Evolutionary conservation across 2,888 invertebrate species (phyloP).

Genomic region (Anoplius nigerrimus): DNA sequence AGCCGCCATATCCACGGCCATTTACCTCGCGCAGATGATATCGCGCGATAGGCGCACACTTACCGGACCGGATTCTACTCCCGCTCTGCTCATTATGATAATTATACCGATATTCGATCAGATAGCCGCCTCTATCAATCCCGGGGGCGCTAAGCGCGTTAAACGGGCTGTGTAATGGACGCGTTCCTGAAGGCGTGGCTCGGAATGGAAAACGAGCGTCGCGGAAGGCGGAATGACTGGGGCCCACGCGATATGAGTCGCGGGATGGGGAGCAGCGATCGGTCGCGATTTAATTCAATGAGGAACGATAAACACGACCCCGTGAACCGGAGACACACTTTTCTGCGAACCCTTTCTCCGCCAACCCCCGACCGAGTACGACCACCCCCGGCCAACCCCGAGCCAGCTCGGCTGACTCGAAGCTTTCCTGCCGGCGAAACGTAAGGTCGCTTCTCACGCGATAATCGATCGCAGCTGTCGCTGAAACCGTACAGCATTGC

Average conservation of each 20-base stretch:
- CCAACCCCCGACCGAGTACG: background rate
- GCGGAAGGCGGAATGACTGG: background rate
- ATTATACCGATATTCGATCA: no score
- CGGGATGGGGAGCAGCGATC: background rate
- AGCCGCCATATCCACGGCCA: no score
- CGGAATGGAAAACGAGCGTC: background rate
- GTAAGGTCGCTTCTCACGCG: constrained; percentile 51
- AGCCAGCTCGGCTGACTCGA: no score
- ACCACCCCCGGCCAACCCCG: background rate
- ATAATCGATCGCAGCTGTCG: constrained; percentile 54
- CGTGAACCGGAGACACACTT: constrained; percentile 50
- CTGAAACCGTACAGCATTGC: constrained; percentile 9
- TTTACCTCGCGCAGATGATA: no score
- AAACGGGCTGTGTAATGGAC: no score
- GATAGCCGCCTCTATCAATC: no score
- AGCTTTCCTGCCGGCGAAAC: background rate
- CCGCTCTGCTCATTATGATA: no score
- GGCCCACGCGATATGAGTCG: background rate
- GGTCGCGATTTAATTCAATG: constrained; percentile 36
- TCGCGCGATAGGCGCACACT: no score
- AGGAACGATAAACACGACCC: constrained; percentile 45
- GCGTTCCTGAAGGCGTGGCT: background rate
- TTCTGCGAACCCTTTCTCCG: constrained; percentile 38
- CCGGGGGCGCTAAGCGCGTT: no score
- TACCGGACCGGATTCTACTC: no score